phyloP scores from a whole-genome alignment of 2,113 vertebrate species.

The Paracanthobrama guichenoti region DNA sequence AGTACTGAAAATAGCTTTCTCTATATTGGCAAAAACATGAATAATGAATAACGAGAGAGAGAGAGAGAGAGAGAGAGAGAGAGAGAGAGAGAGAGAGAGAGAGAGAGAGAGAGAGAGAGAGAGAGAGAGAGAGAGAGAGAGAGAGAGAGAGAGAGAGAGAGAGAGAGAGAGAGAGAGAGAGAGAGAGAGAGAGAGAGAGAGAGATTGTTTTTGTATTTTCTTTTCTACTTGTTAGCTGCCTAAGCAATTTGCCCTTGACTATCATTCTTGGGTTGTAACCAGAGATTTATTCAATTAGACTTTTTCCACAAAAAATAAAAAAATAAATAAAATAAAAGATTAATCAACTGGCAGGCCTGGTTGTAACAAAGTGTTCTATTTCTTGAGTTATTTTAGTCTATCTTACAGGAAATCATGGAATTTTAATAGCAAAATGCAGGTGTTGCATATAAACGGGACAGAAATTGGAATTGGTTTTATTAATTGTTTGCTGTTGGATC shows the following conservation, averaged over 20 bases:
- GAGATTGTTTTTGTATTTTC: not conserved
- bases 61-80: too few species aligned
- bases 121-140: too few species aligned
- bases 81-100: too few species aligned
- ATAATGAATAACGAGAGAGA: too few species aligned
- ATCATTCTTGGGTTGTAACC: not conserved
- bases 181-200: too few species aligned
- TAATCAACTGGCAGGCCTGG: not conserved
- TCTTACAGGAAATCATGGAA: not conserved
- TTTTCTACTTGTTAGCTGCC: not conserved
- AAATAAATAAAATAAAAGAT: not conserved
- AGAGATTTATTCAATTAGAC: not conserved
- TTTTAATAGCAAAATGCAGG: not conserved
- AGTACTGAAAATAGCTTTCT: too few species aligned
- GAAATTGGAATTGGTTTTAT: not conserved
- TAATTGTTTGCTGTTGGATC: not conserved
- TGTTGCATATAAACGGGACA: not conserved
- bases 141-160: too few species aligned
- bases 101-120: too few species aligned
- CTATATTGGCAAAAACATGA: too few species aligned
- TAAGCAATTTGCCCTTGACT: not conserved
- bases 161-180: too few species aligned
- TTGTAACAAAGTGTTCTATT: too few species aligned
- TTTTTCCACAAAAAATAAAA: not conserved
- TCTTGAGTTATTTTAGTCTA: not conserved